Conservation (phyloP, 2,797 vertebrate species). For the Hapalemur alaotrensis region DNA sequence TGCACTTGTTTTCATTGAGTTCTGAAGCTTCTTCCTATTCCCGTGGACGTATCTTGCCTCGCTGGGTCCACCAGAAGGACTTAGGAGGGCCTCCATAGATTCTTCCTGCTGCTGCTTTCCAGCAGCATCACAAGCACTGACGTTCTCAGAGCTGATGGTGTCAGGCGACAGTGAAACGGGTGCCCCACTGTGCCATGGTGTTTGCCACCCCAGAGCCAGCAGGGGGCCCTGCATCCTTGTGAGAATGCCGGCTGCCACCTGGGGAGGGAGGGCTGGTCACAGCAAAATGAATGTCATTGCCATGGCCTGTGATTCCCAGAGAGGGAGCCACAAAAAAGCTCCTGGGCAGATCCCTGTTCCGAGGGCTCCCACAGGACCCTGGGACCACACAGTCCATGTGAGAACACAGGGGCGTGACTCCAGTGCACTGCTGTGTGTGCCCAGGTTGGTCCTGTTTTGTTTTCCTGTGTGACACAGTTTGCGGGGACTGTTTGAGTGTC, state of each 20-base stretch:
- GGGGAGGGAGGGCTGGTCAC: background rate
- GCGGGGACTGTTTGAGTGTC: background rate
- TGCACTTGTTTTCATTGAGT: background rate
- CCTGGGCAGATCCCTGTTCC: background rate
- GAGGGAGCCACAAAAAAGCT: no score
- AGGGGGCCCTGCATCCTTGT: constrained; percentile 41
- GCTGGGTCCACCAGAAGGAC: background rate
- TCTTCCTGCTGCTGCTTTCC: background rate
- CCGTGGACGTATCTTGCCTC: background rate
- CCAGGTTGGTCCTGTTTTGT: background rate
- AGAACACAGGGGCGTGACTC: background rate
- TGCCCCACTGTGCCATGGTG: background rate
- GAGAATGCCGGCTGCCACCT: background rate
- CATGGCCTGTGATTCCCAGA: background rate
- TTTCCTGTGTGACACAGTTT: background rate
- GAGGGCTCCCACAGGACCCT: background rate
- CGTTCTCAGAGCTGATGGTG: background rate
- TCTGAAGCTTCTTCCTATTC: background rate
- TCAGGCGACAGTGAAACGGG: background rate
- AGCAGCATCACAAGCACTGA: rapidly evolving
- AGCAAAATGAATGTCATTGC: background rate
- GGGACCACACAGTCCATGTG: background rate
- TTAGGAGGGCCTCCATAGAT: no score
- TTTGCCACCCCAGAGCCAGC: background rate
- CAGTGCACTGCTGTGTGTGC: background rate